These are phyloP conservation scores for Bombycilla garrulus DNA, from an alignment of 2,113 vertebrate genomes.

Conservation along the genomic window DNA sequence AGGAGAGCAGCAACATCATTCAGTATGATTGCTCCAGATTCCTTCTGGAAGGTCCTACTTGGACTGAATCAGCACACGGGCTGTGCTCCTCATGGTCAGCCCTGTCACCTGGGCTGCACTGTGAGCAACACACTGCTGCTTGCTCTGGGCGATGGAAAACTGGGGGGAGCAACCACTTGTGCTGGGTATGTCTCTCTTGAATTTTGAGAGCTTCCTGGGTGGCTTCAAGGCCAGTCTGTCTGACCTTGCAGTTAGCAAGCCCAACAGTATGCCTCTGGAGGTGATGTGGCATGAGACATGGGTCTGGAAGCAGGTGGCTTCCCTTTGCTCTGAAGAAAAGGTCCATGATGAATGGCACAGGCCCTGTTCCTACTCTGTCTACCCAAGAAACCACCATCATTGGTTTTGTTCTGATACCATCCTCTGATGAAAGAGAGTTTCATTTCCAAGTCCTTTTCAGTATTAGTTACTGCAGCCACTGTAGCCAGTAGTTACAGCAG, in stretches of 20 bases:
- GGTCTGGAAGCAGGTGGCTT: not conserved
- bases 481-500: not conserved
- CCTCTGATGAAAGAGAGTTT: not conserved
- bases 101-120: not conserved
- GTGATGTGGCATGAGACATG: not conserved
- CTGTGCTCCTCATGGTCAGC: not conserved
- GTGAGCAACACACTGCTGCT: not conserved
- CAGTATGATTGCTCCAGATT: not conserved
- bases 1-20: not conserved
- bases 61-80: not conserved
- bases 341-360: not conserved
- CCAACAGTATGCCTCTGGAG: not conserved
- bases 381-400: fast-evolving
- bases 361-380: not conserved
- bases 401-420: not conserved
- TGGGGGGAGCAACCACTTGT: not conserved
- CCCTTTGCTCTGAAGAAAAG: not conserved
- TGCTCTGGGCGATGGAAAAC: not conserved
- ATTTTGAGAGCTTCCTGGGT: not conserved
- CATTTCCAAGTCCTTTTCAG: not conserved
- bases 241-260: not conserved
- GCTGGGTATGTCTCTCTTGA: not conserved
- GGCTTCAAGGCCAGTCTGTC: not conserved
- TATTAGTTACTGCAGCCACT: not conserved
- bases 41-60: not conserved